Evolutionary conservation across 2,888 invertebrate genomes (phyloP).

Genomic region (Nasonovia ribisnigri): DNA sequence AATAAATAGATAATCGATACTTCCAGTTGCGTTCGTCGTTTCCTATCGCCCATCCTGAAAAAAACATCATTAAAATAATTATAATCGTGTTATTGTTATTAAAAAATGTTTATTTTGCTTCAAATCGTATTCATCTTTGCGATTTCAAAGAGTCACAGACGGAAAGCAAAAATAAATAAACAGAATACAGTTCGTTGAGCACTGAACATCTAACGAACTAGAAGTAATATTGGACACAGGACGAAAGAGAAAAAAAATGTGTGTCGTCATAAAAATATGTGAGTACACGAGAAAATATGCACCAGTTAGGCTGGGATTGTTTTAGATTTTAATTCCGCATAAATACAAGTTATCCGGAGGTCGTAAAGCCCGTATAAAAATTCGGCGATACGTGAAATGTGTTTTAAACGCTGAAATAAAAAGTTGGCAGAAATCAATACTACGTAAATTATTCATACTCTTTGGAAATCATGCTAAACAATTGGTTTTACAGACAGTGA

Average conservation of each 20-base stretch:
- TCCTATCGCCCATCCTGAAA: conserved; percentile 81
- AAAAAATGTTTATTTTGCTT: background rate
- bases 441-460: background rate
- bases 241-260: background rate
- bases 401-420: conserved; percentile 15
- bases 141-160: conserved; percentile 27
- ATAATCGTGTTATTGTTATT: background rate
- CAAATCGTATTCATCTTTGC: conserved; percentile 24
- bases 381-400: conserved; percentile 54
- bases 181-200: conserved; percentile 56
- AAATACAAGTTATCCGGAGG: background rate
- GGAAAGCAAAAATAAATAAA: conserved; percentile 53
- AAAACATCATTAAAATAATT: conserved; percentile 67
- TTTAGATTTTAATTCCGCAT: conserved; percentile 44
- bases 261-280: conserved; percentile 22
- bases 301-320: background rate
- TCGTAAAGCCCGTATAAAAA: conserved; percentile 18
- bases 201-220: conserved; percentile 61
- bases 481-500: background rate
- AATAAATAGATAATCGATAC: conserved; percentile 84
- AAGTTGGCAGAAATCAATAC: conserved; percentile 28
- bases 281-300: conserved; percentile 13
- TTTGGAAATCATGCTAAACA: background rate
- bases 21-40: conserved; percentile 83
- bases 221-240: conserved; percentile 49